A percentile compares a stretch with the other conserved stretches of the same genome.
These are phyloP conservation scores for Cyrtodaria siliqua DNA, from an alignment of 2,888 invertebrate species.

Conservation along the genomic window DNA sequence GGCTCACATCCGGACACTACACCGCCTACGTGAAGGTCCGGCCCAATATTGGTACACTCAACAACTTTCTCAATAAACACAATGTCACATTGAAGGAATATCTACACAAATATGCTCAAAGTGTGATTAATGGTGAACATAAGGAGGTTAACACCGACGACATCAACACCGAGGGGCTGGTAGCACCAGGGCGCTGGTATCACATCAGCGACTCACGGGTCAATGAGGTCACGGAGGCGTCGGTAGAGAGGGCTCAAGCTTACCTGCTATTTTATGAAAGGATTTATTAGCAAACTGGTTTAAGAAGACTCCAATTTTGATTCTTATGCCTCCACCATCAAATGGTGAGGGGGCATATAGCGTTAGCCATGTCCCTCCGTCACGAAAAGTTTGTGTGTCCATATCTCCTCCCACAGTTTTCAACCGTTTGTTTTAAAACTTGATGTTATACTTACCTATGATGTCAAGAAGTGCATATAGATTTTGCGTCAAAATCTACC, in stretches of 20 bases:
- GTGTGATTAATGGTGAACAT: constrained; percentile 50
- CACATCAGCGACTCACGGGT: constrained; percentile 97
- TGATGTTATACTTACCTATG: no score
- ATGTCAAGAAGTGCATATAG: no score
- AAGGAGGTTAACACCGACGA: constrained; percentile 62
- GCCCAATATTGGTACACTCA: constrained; percentile 70
- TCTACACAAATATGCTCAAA: constrained; percentile 69
- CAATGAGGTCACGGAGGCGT: constrained; percentile 91
- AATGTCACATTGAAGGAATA: constrained; percentile 69
- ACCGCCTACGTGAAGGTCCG: constrained; percentile 97
- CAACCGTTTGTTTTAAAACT: no score
- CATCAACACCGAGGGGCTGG: constrained; percentile 70
- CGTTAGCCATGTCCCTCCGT: no score
- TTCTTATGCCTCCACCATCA: no score
- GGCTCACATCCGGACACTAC: constrained; percentile 95
- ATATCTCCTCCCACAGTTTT: no score
- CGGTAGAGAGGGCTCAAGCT: constrained; percentile 95
- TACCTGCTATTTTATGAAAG: constrained; percentile 98
- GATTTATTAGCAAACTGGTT: constrained; percentile 87
- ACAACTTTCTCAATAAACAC: constrained; percentile 74
- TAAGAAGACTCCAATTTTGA: no score
- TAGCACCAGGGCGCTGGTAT: constrained; percentile 93
- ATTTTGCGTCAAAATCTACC: no score
- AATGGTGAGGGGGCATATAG: no score
- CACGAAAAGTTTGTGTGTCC: no score